Evolutionary conservation across 2,888 invertebrate species (phyloP).

Genomic region (Stenurella melanura): DNA sequence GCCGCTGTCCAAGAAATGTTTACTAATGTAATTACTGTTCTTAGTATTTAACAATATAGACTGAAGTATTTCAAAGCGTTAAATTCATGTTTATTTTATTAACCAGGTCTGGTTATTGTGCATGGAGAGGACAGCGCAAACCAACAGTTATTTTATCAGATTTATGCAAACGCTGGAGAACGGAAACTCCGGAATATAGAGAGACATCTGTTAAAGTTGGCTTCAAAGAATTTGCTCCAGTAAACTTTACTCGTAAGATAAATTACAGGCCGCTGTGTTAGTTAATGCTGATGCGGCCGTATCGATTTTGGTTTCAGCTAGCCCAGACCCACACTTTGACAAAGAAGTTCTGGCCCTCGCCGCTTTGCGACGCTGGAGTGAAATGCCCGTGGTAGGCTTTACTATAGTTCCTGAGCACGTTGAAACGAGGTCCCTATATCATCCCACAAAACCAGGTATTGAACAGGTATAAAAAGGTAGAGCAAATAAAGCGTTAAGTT

Average conservation of each 20-base stretch:
- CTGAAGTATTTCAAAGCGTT: no score
- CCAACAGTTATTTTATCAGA: slow-evolving; percentile 84
- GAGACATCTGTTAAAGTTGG: slow-evolving; percentile 76
- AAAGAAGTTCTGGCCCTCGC: slow-evolving; percentile 86
- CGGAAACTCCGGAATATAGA: slow-evolving; percentile 76
- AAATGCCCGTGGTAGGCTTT: slow-evolving; percentile 86
- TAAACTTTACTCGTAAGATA: slow-evolving; percentile 54
- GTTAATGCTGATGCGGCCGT: background rate
- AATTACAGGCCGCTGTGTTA: slow-evolving; percentile 22
- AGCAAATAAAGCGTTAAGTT: background rate
- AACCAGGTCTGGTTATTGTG: slow-evolving; percentile 79
- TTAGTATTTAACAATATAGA: no score
- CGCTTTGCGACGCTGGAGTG: slow-evolving; percentile 84
- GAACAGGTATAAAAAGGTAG: slow-evolving; percentile 76
- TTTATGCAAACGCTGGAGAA: slow-evolving; percentile 81
- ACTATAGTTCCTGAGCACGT: slow-evolving; percentile 92
- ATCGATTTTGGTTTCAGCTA: slow-evolving; percentile 62
- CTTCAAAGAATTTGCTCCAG: slow-evolving; percentile 66
- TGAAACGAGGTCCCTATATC: slow-evolving; percentile 88
- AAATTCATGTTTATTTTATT: background rate
- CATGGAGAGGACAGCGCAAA: slow-evolving; percentile 85
- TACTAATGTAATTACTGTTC: no score
- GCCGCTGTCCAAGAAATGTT: no score
- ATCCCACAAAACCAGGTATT: slow-evolving; percentile 83
- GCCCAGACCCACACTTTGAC: slow-evolving; percentile 70